Evolutionary conservation across 2,113 vertebrate genomes (phyloP).

Genomic region (Mustela nigripes): DNA sequence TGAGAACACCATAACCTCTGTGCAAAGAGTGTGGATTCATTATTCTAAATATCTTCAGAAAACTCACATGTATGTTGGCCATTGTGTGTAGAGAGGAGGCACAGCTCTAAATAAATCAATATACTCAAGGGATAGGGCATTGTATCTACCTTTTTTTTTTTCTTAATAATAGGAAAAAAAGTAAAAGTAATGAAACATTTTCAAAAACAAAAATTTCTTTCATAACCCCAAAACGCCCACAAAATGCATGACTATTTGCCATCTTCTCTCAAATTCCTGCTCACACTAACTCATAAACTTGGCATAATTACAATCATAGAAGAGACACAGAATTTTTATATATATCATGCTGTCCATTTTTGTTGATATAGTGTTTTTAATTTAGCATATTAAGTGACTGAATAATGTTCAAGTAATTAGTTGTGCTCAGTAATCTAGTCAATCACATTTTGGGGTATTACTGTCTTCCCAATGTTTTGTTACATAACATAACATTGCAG

Average conservation of each 20-base stretch:
- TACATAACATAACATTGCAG: background rate
- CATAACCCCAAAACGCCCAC: background rate
- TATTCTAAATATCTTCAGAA: slow-evolving; percentile 38
- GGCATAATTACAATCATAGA: background rate
- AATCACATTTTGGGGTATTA: background rate
- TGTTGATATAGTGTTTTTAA: slow-evolving; percentile 7
- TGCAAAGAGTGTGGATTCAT: slow-evolving; percentile 12
- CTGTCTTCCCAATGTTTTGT: background rate
- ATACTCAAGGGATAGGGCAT: background rate
- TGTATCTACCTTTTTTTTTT: slow-evolving; percentile 28
- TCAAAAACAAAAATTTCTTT: slow-evolving; percentile 33
- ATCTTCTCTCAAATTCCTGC: background rate
- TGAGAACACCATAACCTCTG: background rate
- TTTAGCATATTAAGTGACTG: background rate
- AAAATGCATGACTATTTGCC: background rate
- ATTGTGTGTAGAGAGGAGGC: background rate
- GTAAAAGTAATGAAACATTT: slow-evolving; percentile 9
- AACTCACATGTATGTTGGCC: background rate
- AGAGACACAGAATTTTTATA: background rate
- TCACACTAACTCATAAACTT: slow-evolving; percentile 16
- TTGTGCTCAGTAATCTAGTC: background rate
- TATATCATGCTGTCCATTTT: background rate
- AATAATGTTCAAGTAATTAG: background rate
- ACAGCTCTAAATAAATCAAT: slow-evolving; percentile 36
- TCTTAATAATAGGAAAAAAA: background rate